Base-by-base conservation (phyloP, 2,888 invertebrate genomes). In the Nebria brevicollis region DNA sequence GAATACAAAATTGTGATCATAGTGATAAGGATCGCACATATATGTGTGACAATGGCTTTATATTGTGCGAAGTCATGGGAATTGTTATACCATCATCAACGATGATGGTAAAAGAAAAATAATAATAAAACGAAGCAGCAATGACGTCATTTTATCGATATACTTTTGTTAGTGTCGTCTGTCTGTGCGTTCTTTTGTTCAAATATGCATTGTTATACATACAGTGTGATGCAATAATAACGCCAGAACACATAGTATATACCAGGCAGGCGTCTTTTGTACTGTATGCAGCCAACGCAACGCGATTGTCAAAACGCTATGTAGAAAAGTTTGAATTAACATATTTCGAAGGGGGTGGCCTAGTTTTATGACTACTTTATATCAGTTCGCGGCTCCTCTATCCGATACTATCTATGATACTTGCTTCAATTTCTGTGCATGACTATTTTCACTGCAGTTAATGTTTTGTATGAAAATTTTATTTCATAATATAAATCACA, bases 81-180 rank as follows among this genome's bases (percentile, higher is more conserved):
- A 75, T 75, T 75, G 54, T 54, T 54, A 54, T 43, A 75, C 41
- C 54, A 41, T 75, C 80, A 75, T 75, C 68, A 80, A 72, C 75
- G 54, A 80, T 80, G 75, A 54, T 80, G 80, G 68, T 8, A 75
- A 64, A 15, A 20, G 64, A 25, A 75, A 54, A 54, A 54, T 54
- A 54, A 54, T 54, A 80, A 80, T 68, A 75, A 75, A 80, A 43
- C 70, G 72, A 80, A 75, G 80, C 75, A 54, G 70, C 65, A 41
- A 75, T 80, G 80, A 80, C 80, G 80, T 80, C 80, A 80, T 70
- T 80, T 80, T 80, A 80, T 80, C 80, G 80, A 80, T 80, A 54
- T 54, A 80, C 80, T 80, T 80, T 80, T 80, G 80, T 80, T 80
- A 80, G 80, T 80, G 80, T 80, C 80, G 80, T 80, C 80, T 80